Evolutionary conservation across 2,888 invertebrate genomes (phyloP).

Genomic region (Serripes groenlandicus): DNA sequence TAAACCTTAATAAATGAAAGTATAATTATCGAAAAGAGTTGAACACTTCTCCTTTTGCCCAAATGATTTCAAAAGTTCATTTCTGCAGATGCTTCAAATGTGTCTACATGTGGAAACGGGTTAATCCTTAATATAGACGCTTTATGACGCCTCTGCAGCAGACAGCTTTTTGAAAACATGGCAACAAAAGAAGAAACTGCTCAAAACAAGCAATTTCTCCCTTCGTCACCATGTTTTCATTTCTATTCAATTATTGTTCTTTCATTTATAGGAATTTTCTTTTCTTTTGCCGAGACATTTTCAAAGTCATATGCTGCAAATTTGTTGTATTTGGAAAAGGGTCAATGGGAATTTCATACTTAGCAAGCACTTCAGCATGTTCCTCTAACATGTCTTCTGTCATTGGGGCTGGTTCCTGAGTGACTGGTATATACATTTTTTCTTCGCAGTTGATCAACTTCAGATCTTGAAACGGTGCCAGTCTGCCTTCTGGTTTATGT

Average conservation of each 20-base stretch:
- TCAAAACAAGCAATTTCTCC: not conserved
- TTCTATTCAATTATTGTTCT: too few species aligned
- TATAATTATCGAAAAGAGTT: too few species aligned
- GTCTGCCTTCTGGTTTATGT: conserved; percentile 90
- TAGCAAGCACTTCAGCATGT: conserved; percentile 95
- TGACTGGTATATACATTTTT: conserved; percentile 92
- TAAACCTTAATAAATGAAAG: too few species aligned
- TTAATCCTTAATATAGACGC: too few species aligned
- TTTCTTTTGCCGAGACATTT: too few species aligned
- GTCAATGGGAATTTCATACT: conserved; percentile 74
- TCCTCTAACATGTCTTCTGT: conserved; percentile 98
- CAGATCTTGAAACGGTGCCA: conserved; percentile 90
- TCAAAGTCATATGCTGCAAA: too few species aligned
- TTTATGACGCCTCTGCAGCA: not conserved
- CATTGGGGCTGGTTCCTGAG: conserved; percentile 97
- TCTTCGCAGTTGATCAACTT: conserved; percentile 90
- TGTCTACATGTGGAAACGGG: not conserved
- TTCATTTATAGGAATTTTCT: too few species aligned
- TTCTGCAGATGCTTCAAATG: not conserved
- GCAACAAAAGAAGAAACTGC: not conserved
- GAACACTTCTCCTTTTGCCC: not conserved
- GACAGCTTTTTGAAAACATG: not conserved
- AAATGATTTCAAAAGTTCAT: not conserved
- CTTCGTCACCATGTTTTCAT: too few species aligned
- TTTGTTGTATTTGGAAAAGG: too few species aligned